Percentiles rank a stretch among this genome's conserved stretches.
These are phyloP conservation scores for Varecia variegata DNA, from an alignment of 2,797 vertebrate genomes.

Conservation along the genomic window DNA sequence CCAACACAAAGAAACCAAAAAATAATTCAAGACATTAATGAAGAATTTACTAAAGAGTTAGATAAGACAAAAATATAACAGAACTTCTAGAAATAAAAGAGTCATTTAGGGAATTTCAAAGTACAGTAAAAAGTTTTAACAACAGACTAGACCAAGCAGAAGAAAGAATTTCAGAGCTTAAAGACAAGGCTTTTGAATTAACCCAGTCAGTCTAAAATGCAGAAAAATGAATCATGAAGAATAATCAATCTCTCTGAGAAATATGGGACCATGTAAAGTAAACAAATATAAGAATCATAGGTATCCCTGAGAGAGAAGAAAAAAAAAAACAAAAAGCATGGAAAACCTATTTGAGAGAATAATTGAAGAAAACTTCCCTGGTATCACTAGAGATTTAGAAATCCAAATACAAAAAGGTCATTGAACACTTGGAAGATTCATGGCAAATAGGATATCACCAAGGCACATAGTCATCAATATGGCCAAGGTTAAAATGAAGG, in stretches of 20 bases:
- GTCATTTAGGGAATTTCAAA: not conserved
- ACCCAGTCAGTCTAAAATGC: not conserved
- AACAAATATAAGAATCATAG: not conserved
- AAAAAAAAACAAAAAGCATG: not conserved
- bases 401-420: not conserved
- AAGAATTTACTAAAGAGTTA: not conserved
- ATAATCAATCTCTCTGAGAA: not conserved
- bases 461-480: not conserved
- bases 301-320: not conserved
- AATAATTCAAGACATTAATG: not conserved
- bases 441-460: not conserved
- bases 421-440: not conserved
- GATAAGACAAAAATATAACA: not conserved
- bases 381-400: not conserved
- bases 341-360: not conserved
- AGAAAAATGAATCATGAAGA: not conserved
- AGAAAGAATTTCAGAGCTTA: not conserved
- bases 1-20: not conserved
- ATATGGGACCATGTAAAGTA: not conserved
- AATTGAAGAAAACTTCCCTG: not conserved
- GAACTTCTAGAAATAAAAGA: not conserved
- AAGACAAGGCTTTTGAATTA: not conserved
- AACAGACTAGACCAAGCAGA: not conserved
- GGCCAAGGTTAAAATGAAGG: not conserved
- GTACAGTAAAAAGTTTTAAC: not conserved